Conservation (phyloP, 2,888 invertebrate species). For the Bugulina stolonifera region DNA sequence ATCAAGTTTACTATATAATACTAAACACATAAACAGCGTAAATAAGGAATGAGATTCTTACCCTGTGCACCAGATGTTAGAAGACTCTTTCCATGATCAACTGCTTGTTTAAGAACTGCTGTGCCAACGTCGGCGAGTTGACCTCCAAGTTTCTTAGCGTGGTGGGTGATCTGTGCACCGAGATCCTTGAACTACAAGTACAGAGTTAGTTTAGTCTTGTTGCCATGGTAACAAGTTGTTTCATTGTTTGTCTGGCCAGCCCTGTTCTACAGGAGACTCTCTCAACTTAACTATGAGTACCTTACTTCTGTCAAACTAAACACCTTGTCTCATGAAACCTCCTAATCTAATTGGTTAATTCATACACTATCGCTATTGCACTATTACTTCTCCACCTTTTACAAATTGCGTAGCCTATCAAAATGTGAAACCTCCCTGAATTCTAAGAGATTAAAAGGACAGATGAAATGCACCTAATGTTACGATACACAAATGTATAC, state of each 20-base stretch:
- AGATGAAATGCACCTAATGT: not conserved
- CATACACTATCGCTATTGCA: no score
- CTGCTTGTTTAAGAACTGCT: not conserved
- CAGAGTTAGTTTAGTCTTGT: not conserved
- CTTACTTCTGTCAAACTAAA: no score
- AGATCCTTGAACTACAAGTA: conserved; percentile 5
- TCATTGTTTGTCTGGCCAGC: no score
- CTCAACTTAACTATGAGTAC: no score
- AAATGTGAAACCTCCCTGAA: not conserved
- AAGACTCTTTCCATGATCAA: conserved; percentile 3
- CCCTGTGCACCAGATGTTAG: conserved; percentile 1
- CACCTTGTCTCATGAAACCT: not conserved
- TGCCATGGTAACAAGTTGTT: not conserved
- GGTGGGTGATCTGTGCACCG: not conserved
- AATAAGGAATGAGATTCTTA: no score
- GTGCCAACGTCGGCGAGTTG: not conserved
- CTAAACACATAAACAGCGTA: no score
- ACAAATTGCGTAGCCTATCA: no score
- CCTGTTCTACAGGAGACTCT: no score
- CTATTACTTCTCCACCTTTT: no score
- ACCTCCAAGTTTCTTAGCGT: conserved; percentile 6
- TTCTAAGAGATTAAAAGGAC: not conserved
- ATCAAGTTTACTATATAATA: no score
- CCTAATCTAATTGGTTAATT: not conserved
- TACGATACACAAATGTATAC: not conserved